Conservation (phyloP, 1,140 invertebrate genomes). For the Zaprionus capensis region DNA sequence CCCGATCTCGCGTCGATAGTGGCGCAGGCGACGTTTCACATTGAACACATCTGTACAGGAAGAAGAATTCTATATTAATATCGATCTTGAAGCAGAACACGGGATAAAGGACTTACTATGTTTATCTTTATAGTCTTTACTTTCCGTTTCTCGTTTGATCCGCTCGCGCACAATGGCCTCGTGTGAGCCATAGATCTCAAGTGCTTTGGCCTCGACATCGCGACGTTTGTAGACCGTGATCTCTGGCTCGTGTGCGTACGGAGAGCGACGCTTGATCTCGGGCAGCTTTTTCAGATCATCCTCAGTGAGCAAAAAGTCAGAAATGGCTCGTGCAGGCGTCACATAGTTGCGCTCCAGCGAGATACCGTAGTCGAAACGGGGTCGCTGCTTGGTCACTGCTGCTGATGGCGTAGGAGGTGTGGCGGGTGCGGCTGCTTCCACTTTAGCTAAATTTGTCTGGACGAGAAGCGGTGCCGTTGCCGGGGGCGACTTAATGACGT, state of each 20-base stretch:
- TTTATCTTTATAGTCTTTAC: slow-evolving; percentile 92
- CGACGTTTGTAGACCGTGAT: slow-evolving; percentile 97
- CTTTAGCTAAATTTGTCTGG: background rate
- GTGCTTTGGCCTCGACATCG: slow-evolving; percentile 96
- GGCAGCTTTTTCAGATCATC: slow-evolving; percentile 92
- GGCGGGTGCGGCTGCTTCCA: background rate
- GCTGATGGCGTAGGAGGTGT: background rate
- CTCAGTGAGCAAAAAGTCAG: slow-evolving; percentile 95
- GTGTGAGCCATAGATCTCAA: slow-evolving; percentile 95
- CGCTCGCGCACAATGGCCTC: slow-evolving; percentile 92
- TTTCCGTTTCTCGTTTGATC: slow-evolving; percentile 90
- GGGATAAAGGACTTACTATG: slow-evolving; percentile 88
- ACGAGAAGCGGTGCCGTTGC: background rate
- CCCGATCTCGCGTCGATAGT: slow-evolving; percentile 91
- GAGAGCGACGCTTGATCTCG: slow-evolving; percentile 95
- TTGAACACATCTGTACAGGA: slow-evolving; percentile 91
- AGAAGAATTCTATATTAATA: slow-evolving; percentile 16
- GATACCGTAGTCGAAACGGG: slow-evolving; percentile 89
- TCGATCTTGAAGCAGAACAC: background rate
- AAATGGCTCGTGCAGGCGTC: slow-evolving; percentile 95
- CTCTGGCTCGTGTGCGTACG: slow-evolving; percentile 95
- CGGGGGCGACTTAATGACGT: background rate
- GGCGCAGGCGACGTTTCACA: slow-evolving; percentile 92
- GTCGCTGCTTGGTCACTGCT: slow-evolving; percentile 81
- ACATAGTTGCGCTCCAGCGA: slow-evolving; percentile 96